These are phyloP conservation scores for Eucidaris tribuloides DNA, from an alignment of 35 echinoderm and acorn worm genomes.

Conservation along the genomic window DNA sequence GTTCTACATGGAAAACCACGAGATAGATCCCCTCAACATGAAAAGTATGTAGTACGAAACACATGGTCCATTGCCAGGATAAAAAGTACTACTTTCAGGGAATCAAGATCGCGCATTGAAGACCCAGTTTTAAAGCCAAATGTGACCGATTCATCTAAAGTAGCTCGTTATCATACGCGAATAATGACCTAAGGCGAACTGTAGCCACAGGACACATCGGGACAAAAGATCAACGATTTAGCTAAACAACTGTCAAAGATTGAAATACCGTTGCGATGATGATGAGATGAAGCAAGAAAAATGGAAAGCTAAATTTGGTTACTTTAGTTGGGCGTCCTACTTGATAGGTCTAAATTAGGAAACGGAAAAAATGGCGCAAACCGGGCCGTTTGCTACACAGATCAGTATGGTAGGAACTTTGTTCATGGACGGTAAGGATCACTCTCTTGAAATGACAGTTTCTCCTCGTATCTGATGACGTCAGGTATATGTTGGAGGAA, in stretches of 20 bases:
- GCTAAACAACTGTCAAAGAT: constrained; percentile 35
- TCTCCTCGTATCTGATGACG: constrained; percentile 60
- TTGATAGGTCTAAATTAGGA: constrained; percentile 42
- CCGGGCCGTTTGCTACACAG: constrained; percentile 55
- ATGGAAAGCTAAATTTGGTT: constrained; percentile 42
- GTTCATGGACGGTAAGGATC: constrained; percentile 5
- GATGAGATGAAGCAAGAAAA: constrained; percentile 21
- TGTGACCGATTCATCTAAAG: constrained; percentile 30
- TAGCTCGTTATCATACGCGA: constrained; percentile 44
- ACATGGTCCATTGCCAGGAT: constrained; percentile 21
- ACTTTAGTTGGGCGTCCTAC: constrained; percentile 39
- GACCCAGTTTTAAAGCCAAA: constrained; percentile 45
- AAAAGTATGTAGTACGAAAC: constrained; percentile 65
- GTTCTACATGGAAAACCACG: constrained; percentile 32
- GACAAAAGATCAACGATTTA: constrained; percentile 38
- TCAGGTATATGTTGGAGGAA: constrained; percentile 44
- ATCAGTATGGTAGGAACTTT: constrained; percentile 36
- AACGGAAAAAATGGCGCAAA: too few relatives aligned
- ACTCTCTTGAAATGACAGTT: constrained; percentile 41
- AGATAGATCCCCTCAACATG: constrained; percentile 33
- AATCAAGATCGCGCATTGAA: constrained; percentile 53
- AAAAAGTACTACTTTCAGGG: constrained; percentile 54
- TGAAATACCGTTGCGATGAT: constrained; percentile 37
- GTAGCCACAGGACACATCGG: constrained; percentile 34
- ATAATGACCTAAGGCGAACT: background rate